These are phyloP conservation scores for Sylvilagus floridanus DNA, from an alignment of 2,797 vertebrate genomes.

Conservation along the genomic window DNA sequence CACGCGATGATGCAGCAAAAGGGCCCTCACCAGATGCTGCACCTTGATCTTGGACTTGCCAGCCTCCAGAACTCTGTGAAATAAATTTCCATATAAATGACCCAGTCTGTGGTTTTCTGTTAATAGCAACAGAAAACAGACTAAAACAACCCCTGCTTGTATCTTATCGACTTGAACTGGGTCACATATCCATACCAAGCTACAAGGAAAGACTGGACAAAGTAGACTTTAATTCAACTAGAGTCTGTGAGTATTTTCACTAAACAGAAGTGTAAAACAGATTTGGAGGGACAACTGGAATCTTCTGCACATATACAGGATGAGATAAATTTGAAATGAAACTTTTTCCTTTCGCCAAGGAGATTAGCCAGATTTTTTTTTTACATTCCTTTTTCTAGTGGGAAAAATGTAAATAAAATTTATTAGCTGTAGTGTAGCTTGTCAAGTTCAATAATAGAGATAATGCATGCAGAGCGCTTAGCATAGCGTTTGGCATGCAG, in stretches of 20 bases:
- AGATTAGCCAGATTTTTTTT: neutral
- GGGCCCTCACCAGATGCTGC: neutral
- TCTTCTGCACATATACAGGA: neutral
- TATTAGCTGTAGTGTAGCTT: neutral
- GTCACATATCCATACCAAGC: neutral
- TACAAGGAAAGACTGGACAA: neutral
- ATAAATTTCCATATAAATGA: neutral
- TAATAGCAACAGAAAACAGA: neutral
- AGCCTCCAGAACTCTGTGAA: neutral
- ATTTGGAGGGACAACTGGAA: neutral
- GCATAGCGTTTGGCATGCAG: neutral
- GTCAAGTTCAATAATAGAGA: neutral
- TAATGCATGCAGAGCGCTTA: neutral
- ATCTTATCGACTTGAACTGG: neutral
- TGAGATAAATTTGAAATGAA: slow-evolving; percentile 44
- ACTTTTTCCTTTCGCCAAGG: slow-evolving; percentile 40
- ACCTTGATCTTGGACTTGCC: neutral
- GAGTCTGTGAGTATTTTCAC: neutral
- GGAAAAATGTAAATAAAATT: neutral
- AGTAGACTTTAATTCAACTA: neutral
- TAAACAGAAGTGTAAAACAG: neutral
- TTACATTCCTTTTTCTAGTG: slow-evolving; percentile 17
- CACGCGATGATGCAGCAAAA: neutral
- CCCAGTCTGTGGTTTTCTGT: neutral
- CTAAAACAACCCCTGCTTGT: neutral